Conservation (phyloP, 2,888 invertebrate genomes). For the Ferdinandea cuprea region DNA sequence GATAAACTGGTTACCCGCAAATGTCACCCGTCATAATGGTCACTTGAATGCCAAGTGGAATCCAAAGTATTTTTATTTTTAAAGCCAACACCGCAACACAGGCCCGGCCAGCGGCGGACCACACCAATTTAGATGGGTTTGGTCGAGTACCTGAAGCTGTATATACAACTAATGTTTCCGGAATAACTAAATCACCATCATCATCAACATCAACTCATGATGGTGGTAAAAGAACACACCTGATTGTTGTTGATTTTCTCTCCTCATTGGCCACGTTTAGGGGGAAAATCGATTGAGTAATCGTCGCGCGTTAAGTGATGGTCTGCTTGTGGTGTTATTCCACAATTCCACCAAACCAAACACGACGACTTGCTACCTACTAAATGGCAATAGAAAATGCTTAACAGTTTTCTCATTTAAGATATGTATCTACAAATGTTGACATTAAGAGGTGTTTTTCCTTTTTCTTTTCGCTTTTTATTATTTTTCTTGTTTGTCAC, state of each 20-base stretch:
- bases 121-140: constrained; percentile 23
- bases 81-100: constrained; percentile 16
- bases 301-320: constrained; percentile 27
- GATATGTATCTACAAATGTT: constrained; percentile 1
- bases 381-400: not conserved
- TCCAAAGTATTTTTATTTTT: constrained; percentile 36
- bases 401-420: constrained; percentile 20
- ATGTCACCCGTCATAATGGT: constrained; percentile 42
- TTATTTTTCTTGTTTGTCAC: constrained; percentile 1
- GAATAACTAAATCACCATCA: constrained; percentile 17
- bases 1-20: constrained; percentile 57
- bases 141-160: not conserved
- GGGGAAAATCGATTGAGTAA: constrained; percentile 68
- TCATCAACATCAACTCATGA: constrained; percentile 4
- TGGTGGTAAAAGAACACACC: not conserved
- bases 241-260: constrained; percentile 48
- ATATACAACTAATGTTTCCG: constrained; percentile 27
- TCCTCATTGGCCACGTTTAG: constrained; percentile 35
- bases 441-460: constrained; percentile 28
- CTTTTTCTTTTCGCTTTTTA: not conserved
- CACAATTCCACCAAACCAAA: not conserved
- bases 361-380: not conserved
- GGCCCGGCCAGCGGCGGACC: constrained; percentile 10
- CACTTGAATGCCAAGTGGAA: constrained; percentile 9
- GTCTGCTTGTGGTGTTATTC: constrained; percentile 18